Conservation (phyloP, 2,113 vertebrate species). For the Ceyx melanurus region DNA sequence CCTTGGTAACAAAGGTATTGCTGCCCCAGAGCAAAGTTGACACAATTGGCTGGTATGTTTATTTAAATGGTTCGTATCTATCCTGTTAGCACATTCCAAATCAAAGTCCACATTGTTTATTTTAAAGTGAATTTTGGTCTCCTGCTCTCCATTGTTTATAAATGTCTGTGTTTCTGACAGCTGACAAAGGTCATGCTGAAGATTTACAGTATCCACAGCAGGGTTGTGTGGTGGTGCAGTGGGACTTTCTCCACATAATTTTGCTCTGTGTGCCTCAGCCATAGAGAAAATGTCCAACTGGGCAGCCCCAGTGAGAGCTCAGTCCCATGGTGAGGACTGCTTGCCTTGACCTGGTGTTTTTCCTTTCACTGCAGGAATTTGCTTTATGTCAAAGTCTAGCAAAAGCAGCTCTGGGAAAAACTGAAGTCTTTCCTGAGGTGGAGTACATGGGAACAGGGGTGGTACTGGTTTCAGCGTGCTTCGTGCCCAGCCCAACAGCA, state of each 20-base stretch:
- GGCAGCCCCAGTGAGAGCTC: constrained; percentile 23
- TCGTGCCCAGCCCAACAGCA: background rate
- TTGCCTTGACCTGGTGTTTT: constrained; percentile 37
- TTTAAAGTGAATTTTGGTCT: constrained; percentile 51
- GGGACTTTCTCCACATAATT: constrained; percentile 19
- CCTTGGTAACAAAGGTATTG: constrained; percentile 2
- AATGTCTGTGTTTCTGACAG: constrained; percentile 57
- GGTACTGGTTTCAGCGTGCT: background rate
- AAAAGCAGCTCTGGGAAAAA: background rate
- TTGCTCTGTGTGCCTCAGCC: background rate
- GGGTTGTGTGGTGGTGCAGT: background rate
- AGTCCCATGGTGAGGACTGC: background rate
- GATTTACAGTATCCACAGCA: constrained; percentile 25
- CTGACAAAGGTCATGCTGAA: constrained; percentile 56
- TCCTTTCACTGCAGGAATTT: constrained; percentile 1
- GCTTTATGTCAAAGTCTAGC: background rate
- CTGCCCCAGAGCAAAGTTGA: constrained; percentile 9
- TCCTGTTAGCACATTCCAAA: constrained; percentile 44
- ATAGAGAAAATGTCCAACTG: constrained; percentile 30
- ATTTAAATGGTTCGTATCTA: constrained; percentile 46
- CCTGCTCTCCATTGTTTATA: constrained; percentile 43
- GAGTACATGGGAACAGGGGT: background rate
- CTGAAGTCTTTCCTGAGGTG: background rate
- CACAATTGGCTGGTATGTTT: background rate
- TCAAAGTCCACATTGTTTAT: constrained; percentile 37